Evolutionary conservation across 2,888 invertebrate genomes (phyloP).

Genomic region (Acanthosepion esculentum): DNA sequence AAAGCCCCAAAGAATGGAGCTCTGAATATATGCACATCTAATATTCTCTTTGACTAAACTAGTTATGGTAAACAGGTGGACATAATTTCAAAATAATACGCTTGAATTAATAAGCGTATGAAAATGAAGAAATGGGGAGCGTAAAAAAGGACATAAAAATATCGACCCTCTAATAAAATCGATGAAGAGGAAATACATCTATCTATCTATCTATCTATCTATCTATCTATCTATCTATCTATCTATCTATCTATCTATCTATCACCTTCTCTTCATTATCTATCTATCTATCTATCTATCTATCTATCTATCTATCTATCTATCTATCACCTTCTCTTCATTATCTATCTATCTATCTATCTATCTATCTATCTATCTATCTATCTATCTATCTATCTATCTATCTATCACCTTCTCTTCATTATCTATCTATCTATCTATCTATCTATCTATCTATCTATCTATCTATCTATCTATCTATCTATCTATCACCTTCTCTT

Average conservation of each 20-base stretch:
- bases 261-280: too few relatives aligned
- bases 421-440: too few relatives aligned
- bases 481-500: too few relatives aligned
- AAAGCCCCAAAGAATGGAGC: neutral
- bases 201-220: neutral
- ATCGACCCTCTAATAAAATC: neutral
- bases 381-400: neutral
- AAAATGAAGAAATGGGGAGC: neutral
- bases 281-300: too few relatives aligned
- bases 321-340: too few relatives aligned
- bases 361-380: neutral
- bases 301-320: too few relatives aligned
- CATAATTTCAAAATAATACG: slow-evolving; percentile 8
- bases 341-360: too few relatives aligned
- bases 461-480: neutral
- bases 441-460: neutral
- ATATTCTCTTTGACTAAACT: slow-evolving; percentile 33
- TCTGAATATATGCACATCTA: slow-evolving; percentile 18
- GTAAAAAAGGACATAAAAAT: neutral
- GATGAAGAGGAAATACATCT: neutral
- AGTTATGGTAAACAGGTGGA: slow-evolving; percentile 10
- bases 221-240: neutral
- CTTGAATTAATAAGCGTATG: neutral
- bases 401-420: too few relatives aligned
- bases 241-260: too few relatives aligned